Evolutionary conservation across 1,140 invertebrate genomes (phyloP).

Genomic region (Zaprionus tsacasi): DNA sequence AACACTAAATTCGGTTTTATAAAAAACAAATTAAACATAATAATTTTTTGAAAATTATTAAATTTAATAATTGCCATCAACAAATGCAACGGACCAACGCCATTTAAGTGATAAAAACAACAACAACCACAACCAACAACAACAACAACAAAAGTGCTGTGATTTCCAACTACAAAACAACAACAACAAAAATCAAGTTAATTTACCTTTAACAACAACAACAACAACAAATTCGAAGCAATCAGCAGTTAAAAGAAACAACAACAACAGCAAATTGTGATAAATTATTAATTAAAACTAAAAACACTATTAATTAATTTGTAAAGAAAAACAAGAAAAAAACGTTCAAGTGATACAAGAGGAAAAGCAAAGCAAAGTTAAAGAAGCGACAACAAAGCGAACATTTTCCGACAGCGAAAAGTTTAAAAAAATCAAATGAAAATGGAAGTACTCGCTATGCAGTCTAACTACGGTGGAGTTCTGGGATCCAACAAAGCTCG

Average conservation of each 20-base stretch:
- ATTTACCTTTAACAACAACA: slow-evolving; percentile 48
- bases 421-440: slow-evolving; percentile 68
- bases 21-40: slow-evolving; percentile 28
- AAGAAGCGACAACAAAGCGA: slow-evolving; percentile 36
- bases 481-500: slow-evolving; percentile 79
- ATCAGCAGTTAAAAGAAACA: slow-evolving; percentile 46
- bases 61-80: slow-evolving; percentile 75
- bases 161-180: slow-evolving; percentile 81
- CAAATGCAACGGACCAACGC: slow-evolving; percentile 84
- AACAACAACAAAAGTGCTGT: slow-evolving; percentile 82
- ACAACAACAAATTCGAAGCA: slow-evolving; percentile 55
- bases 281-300: slow-evolving; percentile 66
- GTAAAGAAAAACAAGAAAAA: slow-evolving; percentile 12
- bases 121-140: slow-evolving; percentile 61
- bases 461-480: slow-evolving; percentile 67
- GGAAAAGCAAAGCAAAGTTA: slow-evolving; percentile 23
- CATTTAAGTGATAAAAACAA: slow-evolving; percentile 79
- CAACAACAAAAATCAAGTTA: slow-evolving; percentile 63
- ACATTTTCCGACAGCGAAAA: slow-evolving; percentile 48
- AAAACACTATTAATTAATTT: slow-evolving; percentile 61
- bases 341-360: slow-evolving; percentile 65
- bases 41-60: slow-evolving; percentile 60
- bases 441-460: slow-evolving; percentile 84
- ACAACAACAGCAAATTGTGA: slow-evolving; percentile 79
- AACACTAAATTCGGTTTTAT: slow-evolving; percentile 19